Evolutionary conservation across 1,140 invertebrate species (phyloP).

Genomic region (Linepithema humile): DNA sequence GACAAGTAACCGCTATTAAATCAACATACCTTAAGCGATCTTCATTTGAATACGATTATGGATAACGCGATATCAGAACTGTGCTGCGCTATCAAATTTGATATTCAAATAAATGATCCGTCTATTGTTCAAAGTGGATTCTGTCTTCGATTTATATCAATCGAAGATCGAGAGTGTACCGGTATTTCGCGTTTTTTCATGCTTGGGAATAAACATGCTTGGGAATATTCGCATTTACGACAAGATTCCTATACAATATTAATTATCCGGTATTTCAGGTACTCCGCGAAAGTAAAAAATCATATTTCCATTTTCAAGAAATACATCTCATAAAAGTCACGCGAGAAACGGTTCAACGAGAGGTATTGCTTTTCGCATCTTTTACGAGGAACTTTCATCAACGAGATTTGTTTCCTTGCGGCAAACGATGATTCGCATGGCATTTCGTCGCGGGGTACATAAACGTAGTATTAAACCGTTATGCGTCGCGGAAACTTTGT

Average conservation of each 20-base stretch:
- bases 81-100: conserved; percentile 79
- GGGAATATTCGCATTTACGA: neutral
- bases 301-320: conserved; percentile 9
- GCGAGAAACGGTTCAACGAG: neutral
- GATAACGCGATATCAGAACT: conserved; percentile 77
- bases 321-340: conserved; percentile 37
- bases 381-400: conserved; percentile 51
- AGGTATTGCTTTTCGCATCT: conserved; percentile 37
- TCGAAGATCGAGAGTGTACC: conserved; percentile 64
- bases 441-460: conserved; percentile 29
- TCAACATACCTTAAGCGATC: conserved; percentile 82
- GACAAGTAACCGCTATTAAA: conserved; percentile 78
- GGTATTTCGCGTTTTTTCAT: neutral
- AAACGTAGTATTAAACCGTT: conserved; percentile 41
- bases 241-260: neutral
- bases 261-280: conserved; percentile 1
- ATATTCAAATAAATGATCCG: conserved; percentile 82
- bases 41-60: conserved; percentile 85
- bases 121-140: conserved; percentile 60
- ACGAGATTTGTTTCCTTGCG: conserved; percentile 42
- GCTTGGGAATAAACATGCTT: neutral
- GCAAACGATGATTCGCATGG: conserved; percentile 46
- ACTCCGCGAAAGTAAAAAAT: neutral
- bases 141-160: conserved; percentile 56
- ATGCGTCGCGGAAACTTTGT: conserved; percentile 43